Base-by-base conservation (phyloP, 2,797 vertebrate genomes). In the Rhadinocentrus ornatus region DNA sequence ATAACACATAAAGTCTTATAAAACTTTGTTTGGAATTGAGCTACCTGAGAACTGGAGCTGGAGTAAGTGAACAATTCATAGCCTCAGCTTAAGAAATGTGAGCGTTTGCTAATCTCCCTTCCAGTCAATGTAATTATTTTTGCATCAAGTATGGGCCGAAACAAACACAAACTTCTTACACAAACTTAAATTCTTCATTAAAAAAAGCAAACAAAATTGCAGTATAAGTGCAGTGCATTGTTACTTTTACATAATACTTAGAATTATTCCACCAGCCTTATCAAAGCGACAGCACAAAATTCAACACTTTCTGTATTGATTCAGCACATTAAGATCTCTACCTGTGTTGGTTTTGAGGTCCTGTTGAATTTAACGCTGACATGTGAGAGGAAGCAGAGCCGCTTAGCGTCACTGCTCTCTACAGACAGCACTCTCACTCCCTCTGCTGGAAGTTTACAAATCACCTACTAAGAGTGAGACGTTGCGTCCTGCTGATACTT, bases 401-500 rank as follows among this genome's bases (percentile, higher is more conserved):
- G 0, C 39, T 37, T 20, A 75, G 66, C 8, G 66, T 55, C 13
- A 10, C 31, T 6, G 48, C 39, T 20, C 29, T 20, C 12, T 0
- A 46, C 46, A 27, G 32, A 46, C 50, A 22, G 69, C n/a, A 0
- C 81, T 87, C 50, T 89, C 70, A 29, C 77, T 55, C 92, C 93
- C 89, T 65, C 93, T 92, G 6, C 78, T 90, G 94, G 91, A 9
- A 0, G 16, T 24, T 26, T 3, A 15, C 2, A 24, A 15, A 62
- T 34, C 15, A 35, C 5, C 31, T 31, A 31, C 31, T 31, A 31
- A 1, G 5, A 31, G 39, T 4, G 39, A 13, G 2, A 41, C 5
- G 39, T 4, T 41, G 15, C 39, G 16, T 41, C 15, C 12, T 41
- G 39, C 1, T 20, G 41, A 13, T 44, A 13, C 13, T 37, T 13